Conservation (phyloP, 2,797 vertebrate species). For the Thamnophis elegans region DNA sequence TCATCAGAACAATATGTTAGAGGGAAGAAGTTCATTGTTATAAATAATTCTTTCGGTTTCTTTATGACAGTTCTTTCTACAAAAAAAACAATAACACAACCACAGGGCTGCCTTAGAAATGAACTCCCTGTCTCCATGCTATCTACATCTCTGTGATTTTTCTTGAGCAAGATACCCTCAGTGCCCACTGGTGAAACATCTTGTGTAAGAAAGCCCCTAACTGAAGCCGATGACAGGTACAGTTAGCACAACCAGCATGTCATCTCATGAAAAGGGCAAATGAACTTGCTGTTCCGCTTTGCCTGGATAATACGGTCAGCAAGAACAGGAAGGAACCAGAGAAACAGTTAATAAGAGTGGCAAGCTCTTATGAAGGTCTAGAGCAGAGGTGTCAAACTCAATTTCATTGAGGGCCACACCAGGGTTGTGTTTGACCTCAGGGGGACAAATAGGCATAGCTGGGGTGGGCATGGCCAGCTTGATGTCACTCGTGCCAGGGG, state of each 20-base stretch:
- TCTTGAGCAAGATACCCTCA: background rate
- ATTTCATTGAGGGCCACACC: too few relatives aligned
- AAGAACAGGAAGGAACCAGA: background rate
- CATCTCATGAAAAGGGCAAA: background rate
- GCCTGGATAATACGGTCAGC: background rate
- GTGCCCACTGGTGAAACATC: background rate
- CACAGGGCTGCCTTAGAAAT: background rate
- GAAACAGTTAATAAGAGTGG: background rate
- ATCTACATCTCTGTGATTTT: background rate
- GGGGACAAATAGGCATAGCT: too few relatives aligned
- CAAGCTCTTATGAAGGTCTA: background rate
- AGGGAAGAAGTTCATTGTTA: background rate
- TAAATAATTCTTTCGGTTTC: background rate
- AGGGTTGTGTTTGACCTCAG: too few relatives aligned
- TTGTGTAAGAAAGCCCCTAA: background rate
- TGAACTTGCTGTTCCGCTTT: background rate
- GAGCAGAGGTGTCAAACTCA: too few relatives aligned
- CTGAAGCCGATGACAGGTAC: background rate
- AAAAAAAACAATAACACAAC: too few relatives aligned
- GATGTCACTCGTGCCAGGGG: too few relatives aligned
- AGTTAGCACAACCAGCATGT: background rate
- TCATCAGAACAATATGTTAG: background rate
- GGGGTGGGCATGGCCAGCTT: too few relatives aligned
- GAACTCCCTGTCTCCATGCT: background rate
- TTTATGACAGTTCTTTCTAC: background rate